Base-by-base conservation (phyloP, 2,113 vertebrate genomes). In the Jacana jacana region DNA sequence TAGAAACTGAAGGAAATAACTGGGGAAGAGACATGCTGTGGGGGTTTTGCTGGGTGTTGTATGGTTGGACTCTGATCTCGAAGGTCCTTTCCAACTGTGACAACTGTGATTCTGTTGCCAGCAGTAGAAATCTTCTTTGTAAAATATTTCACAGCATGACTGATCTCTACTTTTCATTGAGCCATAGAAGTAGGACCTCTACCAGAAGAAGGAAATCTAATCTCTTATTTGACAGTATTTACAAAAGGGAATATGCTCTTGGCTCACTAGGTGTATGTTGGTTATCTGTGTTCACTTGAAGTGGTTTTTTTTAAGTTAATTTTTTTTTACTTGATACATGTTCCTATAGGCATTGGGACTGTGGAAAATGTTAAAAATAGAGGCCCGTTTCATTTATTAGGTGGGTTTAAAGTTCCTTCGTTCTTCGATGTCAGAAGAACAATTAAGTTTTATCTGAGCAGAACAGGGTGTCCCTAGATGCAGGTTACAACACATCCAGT, bases 381-480 rank as follows among this genome's bases (percentile, higher is more conserved):
- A 82, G 42, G 35, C 44, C 44, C 55, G 20, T 65, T 82, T 85
- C 1, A 0, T 94, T 96, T 94, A 86, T 86, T 93, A 91, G 20
- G 48, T 35, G 91, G 76, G 66, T 88, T 94, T 92, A 55, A 94
- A 92, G 76, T 93, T 97, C 65, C 66, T 82, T 94, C 82, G 17
- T 89, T 91, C 72, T 94, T 90, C 3, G 5, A 52, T 94, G 91
- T 95, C 89, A 94, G 86, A 97, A 96, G 90, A 93, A 94, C 94
- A 94, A 96, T 95, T 97, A 97, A 97, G 86, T 94, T 97, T 97
- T 97, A 96, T 97, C 95, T 93, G 93, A 96, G 94, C 90, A 91
- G 90, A 97, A 88, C 93, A 93, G 81, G 33, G 23, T 77, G 94
- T 95, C 97, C 86, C 96, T 90, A 55, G 96, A 66, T 91, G 79